Conservation (phyloP, 1,140 invertebrate species). For the Drosophila murphyi region DNA sequence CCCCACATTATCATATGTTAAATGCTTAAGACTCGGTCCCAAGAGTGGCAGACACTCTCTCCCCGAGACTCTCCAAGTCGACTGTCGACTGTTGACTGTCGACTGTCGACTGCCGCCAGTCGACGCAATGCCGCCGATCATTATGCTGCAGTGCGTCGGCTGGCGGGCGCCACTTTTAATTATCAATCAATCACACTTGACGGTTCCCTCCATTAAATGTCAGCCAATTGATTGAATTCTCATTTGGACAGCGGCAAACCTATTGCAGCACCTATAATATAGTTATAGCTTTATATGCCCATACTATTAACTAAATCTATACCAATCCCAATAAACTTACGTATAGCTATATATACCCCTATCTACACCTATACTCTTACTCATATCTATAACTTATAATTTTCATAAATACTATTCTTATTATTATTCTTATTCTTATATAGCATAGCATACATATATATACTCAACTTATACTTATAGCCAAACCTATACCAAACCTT, state of each 20-base stretch:
- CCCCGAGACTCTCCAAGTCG: conserved; percentile 2
- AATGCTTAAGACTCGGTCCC: conserved; percentile 17
- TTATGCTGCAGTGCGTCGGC: conserved; percentile 65
- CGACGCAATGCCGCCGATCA: conserved; percentile 34
- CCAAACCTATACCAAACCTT: background rate
- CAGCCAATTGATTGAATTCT: conserved; percentile 52
- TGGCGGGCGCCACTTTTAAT: conserved; percentile 76
- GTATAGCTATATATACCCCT: too few species aligned
- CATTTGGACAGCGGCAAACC: conserved; percentile 26
- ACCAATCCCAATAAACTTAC: too few species aligned
- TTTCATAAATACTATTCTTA: too few species aligned
- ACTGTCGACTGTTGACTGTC: conserved; percentile 34
- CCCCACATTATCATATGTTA: conserved; percentile 72
- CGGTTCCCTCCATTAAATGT: conserved; percentile 68
- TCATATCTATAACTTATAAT: background rate
- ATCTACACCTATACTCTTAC: background rate
- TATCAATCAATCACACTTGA: conserved; percentile 81
- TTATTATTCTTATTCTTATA: background rate
- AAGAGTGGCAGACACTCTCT: background rate
- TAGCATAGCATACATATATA: background rate
- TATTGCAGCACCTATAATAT: too few species aligned
- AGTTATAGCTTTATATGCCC: too few species aligned
- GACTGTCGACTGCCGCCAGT: conserved; percentile 11
- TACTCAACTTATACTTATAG: background rate
- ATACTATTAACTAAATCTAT: background rate